Evolutionary conservation across 1,140 invertebrate genomes (phyloP), one percentile per base, ranked within the genome.

Genomic region (Cyphomyrmex costatus): DNA sequence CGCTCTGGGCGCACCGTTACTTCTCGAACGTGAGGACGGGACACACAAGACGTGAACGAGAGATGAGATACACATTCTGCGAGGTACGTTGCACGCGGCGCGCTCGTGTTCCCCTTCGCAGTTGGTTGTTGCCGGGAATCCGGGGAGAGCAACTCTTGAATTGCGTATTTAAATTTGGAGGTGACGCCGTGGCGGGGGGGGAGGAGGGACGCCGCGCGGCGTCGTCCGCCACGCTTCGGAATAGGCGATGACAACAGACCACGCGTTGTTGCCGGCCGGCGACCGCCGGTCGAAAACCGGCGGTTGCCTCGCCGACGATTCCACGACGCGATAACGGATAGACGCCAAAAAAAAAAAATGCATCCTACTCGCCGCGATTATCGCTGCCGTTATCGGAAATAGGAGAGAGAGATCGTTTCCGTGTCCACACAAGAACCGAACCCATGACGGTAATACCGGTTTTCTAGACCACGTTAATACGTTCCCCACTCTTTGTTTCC

Each of bases 161-260:
- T 49, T 71, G 70, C 61, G 68, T 85, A 91, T 91, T 92, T 92
- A 90, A 92, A 92, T 90, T 91, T 90, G 76, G 86, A 92, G 83
- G 83, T 60, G 86, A 88, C 76, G 78, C 89, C 83, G 86, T 79
- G 7, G 88, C 90, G 6, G 68, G 49, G 8, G 24, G 21, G 10
- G 53, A 19, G 2, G 51, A 14, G 3, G n/a, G 90, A 85, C 85
- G 66, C 63, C 10, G 4, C 53, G 8, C 24, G 4, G 24, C 58
- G 76, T 53, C n/a, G n/a, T 58, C n/a, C 49, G 49, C 42, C 27
- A 7, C 6, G 33, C 12, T 14, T 14, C 60, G 46, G 56, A 73
- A 33, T 56, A 56, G 7, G 8, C 60, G 58, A n/a, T 21, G 76
- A 65, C 74, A 49, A 16, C 46, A 10, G 19, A 21, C n/a, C 30